Evolutionary conservation across 2,888 invertebrate species (phyloP), one percentile per base, ranked within the genome.

Genomic region (Parascotia fuliginaria): DNA sequence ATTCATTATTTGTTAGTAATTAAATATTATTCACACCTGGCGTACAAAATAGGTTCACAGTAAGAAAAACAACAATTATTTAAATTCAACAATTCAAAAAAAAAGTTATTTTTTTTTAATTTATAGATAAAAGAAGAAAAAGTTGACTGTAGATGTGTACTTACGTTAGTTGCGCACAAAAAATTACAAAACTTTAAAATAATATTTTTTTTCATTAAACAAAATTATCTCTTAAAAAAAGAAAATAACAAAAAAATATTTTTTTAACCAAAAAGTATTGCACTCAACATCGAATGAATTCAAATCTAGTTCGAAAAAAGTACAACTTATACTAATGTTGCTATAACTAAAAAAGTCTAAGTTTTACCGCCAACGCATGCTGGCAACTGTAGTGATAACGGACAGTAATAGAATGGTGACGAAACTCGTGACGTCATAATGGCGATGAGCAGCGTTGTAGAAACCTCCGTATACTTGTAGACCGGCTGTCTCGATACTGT

Each of bases 391-490:
- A n/a, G 77, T 75, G 12, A 85, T 9, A 11, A 72, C 56, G 1
- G 92, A 90, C 13, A 78, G 34, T n/a, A 86, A 9, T 0, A 92
- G 70, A 0, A 92, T 70, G 1, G 73, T 70, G 41, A 85, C 1
- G 65, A 92, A 91, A 43, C 83, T 87, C 0, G 81, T 79, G 60
- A 83, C 56, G 72, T 84, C 87, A 62, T 76, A 91, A 58, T 73
- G 75, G 1, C 63, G 70, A 5, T 72, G 63, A 0, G 93, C 94
- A 0, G 89, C 85, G 70, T 96, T 96, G 91, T 97, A 97, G 76
- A 95, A 97, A 1, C 97, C 97, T 1, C 97, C 97, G 77, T 95
- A 96, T 0, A 97, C 96, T 80, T 97, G 96, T 0, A 97, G 92
- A 47, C 96, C 96, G 0, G 97, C 97, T 0, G 97, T 97, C 81